These are phyloP conservation scores for Drosophila koepferae DNA, from an alignment of 2,888 invertebrate genomes.

Conservation along the genomic window DNA sequence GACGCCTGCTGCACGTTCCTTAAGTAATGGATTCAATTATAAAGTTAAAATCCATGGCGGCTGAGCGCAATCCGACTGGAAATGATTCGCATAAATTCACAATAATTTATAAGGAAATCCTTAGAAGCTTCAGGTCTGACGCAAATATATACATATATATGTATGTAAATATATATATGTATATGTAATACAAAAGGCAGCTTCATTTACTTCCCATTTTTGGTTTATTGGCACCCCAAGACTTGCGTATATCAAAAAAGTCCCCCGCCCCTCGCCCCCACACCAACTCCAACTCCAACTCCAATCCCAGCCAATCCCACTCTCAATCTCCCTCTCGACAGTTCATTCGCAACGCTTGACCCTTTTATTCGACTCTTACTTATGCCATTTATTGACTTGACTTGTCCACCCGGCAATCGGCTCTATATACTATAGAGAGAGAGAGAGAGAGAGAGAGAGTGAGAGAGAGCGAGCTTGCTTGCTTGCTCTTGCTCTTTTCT, in stretches of 20 bases:
- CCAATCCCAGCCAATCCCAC: background rate
- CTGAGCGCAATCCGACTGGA: conserved; percentile 73
- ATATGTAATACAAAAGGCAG: conserved; percentile 44
- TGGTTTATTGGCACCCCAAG: conserved; percentile 39
- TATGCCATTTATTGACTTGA: conserved; percentile 73
- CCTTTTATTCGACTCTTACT: conserved; percentile 69
- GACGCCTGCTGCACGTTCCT: conserved; percentile 69
- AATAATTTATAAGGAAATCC: conserved; percentile 81
- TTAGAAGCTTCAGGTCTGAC: conserved; percentile 54
- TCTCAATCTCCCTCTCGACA: background rate
- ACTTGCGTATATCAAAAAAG: background rate
- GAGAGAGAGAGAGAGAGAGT: too few species aligned
- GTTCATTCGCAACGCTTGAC: conserved; percentile 61
- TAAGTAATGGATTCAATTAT: conserved; percentile 80
- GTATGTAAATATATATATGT: conserved; percentile 15
- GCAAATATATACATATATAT: conserved; percentile 18
- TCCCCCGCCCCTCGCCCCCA: background rate
- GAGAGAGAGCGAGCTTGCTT: background rate
- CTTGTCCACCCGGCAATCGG: conserved; percentile 21
- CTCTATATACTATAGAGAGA: background rate
- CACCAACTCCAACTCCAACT: background rate
- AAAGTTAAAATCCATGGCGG: conserved; percentile 78
- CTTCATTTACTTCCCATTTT: conserved; percentile 48
- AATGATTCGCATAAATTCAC: conserved; percentile 82
- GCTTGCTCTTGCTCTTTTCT: conserved; percentile 7